A percentile compares a stretch with the other conserved stretches of the same genome.
Conservation (phyloP, 1,140 invertebrate genomes). For the Paralvinella palmiformis region DNA sequence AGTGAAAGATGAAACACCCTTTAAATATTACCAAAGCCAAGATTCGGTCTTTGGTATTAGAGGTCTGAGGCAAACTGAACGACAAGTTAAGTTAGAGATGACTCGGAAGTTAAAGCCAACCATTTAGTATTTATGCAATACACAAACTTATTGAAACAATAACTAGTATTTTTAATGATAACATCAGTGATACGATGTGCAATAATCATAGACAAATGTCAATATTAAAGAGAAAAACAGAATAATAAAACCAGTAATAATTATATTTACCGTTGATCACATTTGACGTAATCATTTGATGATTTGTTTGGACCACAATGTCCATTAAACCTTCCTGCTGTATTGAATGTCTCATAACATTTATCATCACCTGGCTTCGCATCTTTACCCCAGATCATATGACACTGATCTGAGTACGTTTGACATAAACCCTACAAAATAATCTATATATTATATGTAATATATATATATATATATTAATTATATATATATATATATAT, state of each 20-base stretch:
- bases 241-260: neutral
- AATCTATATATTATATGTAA: too few species aligned
- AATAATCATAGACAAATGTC: neutral
- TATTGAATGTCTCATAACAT: slow-evolving; percentile 13
- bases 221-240: neutral
- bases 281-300: slow-evolving; percentile 9
- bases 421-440: slow-evolving; percentile 86
- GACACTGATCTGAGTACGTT: slow-evolving; percentile 77
- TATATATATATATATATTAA: too few species aligned
- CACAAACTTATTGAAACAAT: neutral
- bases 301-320: slow-evolving; percentile 13
- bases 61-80: too few species aligned
- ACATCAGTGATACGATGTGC: neutral
- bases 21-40: too few species aligned
- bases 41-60: too few species aligned
- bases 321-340: slow-evolving; percentile 8
- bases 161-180: neutral
- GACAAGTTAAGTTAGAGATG: too few species aligned
- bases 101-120: neutral
- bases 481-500: too few species aligned
- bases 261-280: neutral
- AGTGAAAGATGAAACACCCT: too few species aligned
- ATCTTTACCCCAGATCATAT: slow-evolving; percentile 81
- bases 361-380: slow-evolving; percentile 17
- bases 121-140: neutral